Evolutionary conservation across 2,113 vertebrate genomes (phyloP).

Genomic region (Triplophysa siluroides): DNA sequence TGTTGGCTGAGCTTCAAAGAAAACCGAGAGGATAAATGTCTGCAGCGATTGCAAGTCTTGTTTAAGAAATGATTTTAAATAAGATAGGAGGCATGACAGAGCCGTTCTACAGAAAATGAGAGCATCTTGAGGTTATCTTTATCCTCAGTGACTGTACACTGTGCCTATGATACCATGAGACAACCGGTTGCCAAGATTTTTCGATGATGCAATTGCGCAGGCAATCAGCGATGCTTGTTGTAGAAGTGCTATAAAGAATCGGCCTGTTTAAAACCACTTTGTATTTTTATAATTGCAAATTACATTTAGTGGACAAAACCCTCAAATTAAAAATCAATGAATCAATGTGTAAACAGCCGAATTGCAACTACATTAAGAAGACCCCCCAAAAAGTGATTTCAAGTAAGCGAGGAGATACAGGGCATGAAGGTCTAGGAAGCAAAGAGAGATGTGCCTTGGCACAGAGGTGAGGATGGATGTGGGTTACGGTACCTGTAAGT

Average conservation of each 20-base stretch:
- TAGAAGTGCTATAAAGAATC: slow-evolving; percentile 4
- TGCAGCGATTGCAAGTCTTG: too few species aligned
- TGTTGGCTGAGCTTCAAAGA: slow-evolving; percentile 27
- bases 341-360: background rate
- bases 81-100: background rate
- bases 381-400: background rate
- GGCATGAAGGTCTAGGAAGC: background rate
- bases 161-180: slow-evolving; percentile 1
- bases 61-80: background rate
- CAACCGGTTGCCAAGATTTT: slow-evolving; percentile 21
- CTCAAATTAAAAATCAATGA: background rate
- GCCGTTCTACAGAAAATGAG: background rate
- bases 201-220: slow-evolving; percentile 27
- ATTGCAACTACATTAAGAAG: too few species aligned
- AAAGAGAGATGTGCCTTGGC: background rate
- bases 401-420: background rate
- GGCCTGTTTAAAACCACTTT: background rate
- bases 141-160: slow-evolving; percentile 14
- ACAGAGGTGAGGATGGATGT: slow-evolving; percentile 28
- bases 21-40: background rate
- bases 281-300: background rate
- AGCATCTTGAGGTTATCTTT: background rate
- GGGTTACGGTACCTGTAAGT: slow-evolving; percentile 87
- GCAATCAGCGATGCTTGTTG: slow-evolving; percentile 26
- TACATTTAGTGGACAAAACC: background rate